phyloP scores from a whole-genome alignment of 1,140 invertebrate species.

The Musca domestica region DNA sequence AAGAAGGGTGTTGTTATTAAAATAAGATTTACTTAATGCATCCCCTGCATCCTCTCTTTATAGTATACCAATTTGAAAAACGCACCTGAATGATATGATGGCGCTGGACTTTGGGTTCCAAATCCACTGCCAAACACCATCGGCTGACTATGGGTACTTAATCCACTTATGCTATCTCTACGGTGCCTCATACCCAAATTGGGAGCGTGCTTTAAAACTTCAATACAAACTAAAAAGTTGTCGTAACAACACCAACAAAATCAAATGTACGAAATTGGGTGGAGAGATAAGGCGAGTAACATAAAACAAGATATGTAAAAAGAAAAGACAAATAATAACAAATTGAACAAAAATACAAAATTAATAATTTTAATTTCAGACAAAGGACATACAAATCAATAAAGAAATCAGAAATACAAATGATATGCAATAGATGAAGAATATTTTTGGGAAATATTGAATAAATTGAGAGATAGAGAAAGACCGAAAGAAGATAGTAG shows the following conservation, averaged over 20 bases:
- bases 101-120: slow-evolving; percentile 53
- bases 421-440: too few species aligned
- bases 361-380: slow-evolving; percentile 13
- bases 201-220: slow-evolving; percentile 54
- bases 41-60: neutral
- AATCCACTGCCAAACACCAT: slow-evolving; percentile 50
- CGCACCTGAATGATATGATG: slow-evolving; percentile 54
- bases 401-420: neutral
- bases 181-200: slow-evolving; percentile 53
- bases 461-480: too few species aligned
- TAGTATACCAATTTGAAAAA: neutral
- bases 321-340: slow-evolving; percentile 33
- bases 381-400: slow-evolving; percentile 27
- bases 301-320: slow-evolving; percentile 28
- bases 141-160: slow-evolving; percentile 54
- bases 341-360: slow-evolving; percentile 27
- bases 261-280: slow-evolving; percentile 31
- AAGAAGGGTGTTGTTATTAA: neutral
- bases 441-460: too few species aligned
- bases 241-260: slow-evolving; percentile 34
- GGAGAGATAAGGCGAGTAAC: slow-evolving; percentile 23
- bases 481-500: too few species aligned
- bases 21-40: neutral
- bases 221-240: slow-evolving; percentile 50
- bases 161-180: slow-evolving; percentile 55